Percentiles rank a stretch among this genome's conserved stretches.
Conservation (phyloP, 2,888 invertebrate species). For the Latheticus oryzae region DNA sequence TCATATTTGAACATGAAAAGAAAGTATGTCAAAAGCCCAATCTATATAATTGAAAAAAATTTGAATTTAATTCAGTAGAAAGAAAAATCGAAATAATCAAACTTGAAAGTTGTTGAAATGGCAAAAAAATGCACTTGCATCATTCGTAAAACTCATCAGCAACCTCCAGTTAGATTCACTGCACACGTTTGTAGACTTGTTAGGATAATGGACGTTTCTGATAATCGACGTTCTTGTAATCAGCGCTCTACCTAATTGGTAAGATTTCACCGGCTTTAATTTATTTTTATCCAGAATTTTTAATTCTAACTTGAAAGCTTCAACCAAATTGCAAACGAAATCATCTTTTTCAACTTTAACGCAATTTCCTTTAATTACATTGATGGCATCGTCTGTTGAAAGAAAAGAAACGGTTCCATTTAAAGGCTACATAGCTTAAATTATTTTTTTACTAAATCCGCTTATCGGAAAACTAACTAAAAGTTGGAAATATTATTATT, state of each 20-base stretch:
- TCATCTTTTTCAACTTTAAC: slow-evolving; percentile 14
- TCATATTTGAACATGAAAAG: too few species aligned
- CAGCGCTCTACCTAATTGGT: slow-evolving; percentile 29
- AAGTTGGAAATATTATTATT: too few species aligned
- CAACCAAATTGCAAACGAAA: slow-evolving; percentile 18
- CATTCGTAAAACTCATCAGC: slow-evolving; percentile 25
- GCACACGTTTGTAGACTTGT: slow-evolving; percentile 33
- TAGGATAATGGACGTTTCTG: slow-evolving; percentile 30
- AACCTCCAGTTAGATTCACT: slow-evolving; percentile 18
- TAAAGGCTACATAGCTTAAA: too few species aligned
- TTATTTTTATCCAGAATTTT: slow-evolving; percentile 23
- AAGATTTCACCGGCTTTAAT: slow-evolving; percentile 25
- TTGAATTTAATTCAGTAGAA: too few species aligned
- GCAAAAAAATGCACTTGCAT: slow-evolving; percentile 14
- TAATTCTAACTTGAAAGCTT: slow-evolving; percentile 17
- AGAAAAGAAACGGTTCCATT: slow-evolving; percentile 2
- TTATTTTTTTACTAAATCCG: too few species aligned
- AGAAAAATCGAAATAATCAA: too few species aligned
- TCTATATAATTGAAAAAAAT: too few species aligned
- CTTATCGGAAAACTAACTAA: too few species aligned
- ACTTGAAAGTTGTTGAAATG: neutral
- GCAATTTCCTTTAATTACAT: slow-evolving; percentile 20
- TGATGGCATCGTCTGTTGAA: slow-evolving; percentile 4
- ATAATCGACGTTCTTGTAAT: slow-evolving; percentile 33
- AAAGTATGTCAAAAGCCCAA: too few species aligned